Conservation (phyloP, 2,113 vertebrate genomes). For the Epinephelus cyanopodus region DNA sequence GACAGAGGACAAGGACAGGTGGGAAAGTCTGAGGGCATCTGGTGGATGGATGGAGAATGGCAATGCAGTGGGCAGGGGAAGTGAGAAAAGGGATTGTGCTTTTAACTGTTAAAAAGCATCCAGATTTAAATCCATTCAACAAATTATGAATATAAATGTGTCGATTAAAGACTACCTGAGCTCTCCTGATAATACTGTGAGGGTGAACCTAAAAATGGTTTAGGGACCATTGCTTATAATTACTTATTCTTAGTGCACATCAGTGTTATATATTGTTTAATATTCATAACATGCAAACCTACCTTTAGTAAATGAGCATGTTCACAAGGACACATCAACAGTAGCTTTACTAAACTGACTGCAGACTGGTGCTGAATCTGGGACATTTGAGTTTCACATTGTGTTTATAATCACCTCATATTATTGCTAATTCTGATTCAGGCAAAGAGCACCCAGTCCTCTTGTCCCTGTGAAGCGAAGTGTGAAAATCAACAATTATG, state of each 20-base stretch:
- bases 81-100: background rate
- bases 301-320: background rate
- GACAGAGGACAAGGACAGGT: background rate
- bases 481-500: slow-evolving; percentile 40
- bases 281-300: background rate
- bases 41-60: background rate
- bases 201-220: background rate
- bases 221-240: background rate
- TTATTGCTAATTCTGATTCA: background rate
- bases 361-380: background rate
- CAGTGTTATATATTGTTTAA: background rate
- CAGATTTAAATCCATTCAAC: background rate
- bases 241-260: background rate
- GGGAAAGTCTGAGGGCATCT: slow-evolving; percentile 7
- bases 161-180: background rate
- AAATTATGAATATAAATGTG: background rate
- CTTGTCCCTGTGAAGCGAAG: slow-evolving; percentile 1
- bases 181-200: background rate
- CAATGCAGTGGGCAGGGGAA: background rate
- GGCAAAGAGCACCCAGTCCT: background rate
- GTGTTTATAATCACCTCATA: slow-evolving; percentile 4
- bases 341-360: background rate
- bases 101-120: background rate
- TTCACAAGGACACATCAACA: slow-evolving; percentile 6
- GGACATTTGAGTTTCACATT: slow-evolving; percentile 9